Evolutionary conservation across 2,888 invertebrate genomes (phyloP).

Genomic region (Ophraella communa): DNA sequence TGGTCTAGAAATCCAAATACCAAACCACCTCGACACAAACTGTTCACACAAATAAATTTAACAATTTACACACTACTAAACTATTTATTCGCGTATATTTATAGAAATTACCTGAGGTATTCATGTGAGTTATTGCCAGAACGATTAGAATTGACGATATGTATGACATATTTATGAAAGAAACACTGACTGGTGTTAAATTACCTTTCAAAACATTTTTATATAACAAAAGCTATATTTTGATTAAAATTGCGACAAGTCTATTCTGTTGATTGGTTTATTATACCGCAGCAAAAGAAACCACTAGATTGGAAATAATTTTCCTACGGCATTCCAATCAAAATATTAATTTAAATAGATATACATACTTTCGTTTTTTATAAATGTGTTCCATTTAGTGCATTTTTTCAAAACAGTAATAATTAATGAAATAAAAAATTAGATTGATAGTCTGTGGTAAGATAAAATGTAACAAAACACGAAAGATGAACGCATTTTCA

Average conservation of each 20-base stretch:
- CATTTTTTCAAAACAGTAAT: too few species aligned
- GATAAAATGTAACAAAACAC: too few species aligned
- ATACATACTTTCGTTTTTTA: too few species aligned
- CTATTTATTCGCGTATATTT: not conserved
- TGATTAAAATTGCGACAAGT: constrained; percentile 21
- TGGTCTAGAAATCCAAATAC: not conserved
- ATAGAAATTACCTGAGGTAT: constrained; percentile 23
- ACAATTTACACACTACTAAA: not conserved
- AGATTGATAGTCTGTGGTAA: too few species aligned
- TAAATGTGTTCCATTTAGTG: too few species aligned
- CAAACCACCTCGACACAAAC: not conserved
- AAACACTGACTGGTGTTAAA: constrained; percentile 13
- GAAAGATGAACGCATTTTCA: too few species aligned
- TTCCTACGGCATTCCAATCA: too few species aligned
- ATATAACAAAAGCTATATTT: constrained; percentile 21
- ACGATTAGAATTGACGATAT: not conserved
- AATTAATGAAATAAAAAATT: too few species aligned
- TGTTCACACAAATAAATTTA: not conserved
- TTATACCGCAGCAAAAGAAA: constrained; percentile 7
- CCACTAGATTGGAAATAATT: not conserved
- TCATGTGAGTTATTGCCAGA: constrained; percentile 9
- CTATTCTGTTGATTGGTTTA: constrained; percentile 8
- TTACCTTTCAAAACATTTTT: constrained; percentile 21
- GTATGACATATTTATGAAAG: constrained; percentile 14
- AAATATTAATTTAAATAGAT: too few species aligned